Percentiles rank a stretch among this genome's conserved stretches.
Conservation (phyloP, 2,888 invertebrate species). For the Pyrochroa serraticornis region DNA sequence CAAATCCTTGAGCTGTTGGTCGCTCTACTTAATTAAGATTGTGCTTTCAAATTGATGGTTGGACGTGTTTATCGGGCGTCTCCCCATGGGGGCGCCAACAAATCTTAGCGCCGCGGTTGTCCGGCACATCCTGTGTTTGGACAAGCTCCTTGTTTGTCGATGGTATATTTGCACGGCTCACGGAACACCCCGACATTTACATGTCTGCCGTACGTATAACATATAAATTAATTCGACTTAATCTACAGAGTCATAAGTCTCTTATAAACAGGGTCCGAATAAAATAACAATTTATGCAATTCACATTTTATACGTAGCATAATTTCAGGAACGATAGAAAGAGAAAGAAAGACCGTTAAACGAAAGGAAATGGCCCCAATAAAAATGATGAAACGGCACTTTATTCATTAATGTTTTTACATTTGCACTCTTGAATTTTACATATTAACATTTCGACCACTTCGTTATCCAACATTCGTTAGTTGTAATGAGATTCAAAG, state of each 20-base stretch:
- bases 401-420: constrained; percentile 39
- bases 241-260: constrained; percentile 47
- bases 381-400: constrained; percentile 45
- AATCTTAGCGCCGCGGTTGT: constrained; percentile 45
- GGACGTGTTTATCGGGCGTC: too few species aligned
- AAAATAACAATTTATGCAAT: constrained; percentile 49
- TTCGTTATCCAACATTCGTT: too few species aligned
- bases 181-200: constrained; percentile 46
- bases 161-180: constrained; percentile 52
- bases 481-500: too few species aligned
- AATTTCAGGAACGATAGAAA: constrained; percentile 45
- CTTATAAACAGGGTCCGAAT: constrained; percentile 40
- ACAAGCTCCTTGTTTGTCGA: constrained; percentile 50
- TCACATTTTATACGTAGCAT: constrained; percentile 46
- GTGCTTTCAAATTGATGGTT: too few species aligned
- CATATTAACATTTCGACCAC: too few species aligned
- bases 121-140: constrained; percentile 49
- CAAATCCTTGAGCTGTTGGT: too few species aligned
- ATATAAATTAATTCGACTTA: constrained; percentile 49
- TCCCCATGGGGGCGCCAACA: constrained; percentile 32
- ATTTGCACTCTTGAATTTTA: neutral
- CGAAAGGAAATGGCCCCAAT: constrained; percentile 38
- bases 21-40: too few species aligned
- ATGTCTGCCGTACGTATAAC: constrained; percentile 40
- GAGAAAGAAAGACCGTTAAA: constrained; percentile 34